These are phyloP conservation scores for Phenganax marumi DNA, from an alignment of 92 coral and sea anemone species.

Conservation along the genomic window DNA sequence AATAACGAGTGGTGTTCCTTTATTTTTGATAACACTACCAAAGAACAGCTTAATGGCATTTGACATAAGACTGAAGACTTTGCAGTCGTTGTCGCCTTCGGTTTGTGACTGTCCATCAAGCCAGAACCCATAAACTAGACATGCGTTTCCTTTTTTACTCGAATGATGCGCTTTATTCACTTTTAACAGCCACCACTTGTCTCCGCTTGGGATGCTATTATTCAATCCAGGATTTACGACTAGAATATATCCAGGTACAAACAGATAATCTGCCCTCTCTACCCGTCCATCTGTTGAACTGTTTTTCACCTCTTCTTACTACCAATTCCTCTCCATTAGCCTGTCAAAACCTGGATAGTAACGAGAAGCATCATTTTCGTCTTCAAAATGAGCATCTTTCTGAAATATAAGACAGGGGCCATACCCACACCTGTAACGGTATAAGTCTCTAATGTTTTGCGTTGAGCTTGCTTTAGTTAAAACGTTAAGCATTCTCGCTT, in stretches of 20 bases:
- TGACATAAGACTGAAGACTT: not conserved
- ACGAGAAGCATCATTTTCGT: not conserved
- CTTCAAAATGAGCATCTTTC: conserved; percentile 52
- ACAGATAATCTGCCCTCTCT: conserved; percentile 38
- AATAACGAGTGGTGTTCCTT: conserved; percentile 32
- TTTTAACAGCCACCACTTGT: conserved; percentile 56
- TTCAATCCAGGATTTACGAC: conserved; percentile 62
- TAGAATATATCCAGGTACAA: conserved; percentile 65
- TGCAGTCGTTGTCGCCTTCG: conserved; percentile 33
- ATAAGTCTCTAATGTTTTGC: conserved; percentile 64
- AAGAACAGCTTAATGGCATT: conserved; percentile 12
- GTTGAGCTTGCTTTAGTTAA: conserved; percentile 58
- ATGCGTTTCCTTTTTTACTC: conserved; percentile 37
- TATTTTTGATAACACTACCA: conserved; percentile 25
- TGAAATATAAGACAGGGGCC: conserved; percentile 62
- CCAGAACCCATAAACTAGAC: conserved; percentile 72
- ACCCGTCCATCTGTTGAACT: conserved; percentile 41
- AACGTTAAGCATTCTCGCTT: conserved; percentile 54
- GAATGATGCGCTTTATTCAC: conserved; percentile 42
- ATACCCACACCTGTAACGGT: conserved; percentile 66
- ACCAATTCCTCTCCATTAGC: conserved; percentile 51
- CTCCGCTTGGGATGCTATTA: conserved; percentile 56
- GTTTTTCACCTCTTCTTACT: conserved; percentile 42
- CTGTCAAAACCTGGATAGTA: conserved; percentile 58
- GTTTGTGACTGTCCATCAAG: too few species aligned